Evolutionary conservation across 2,113 vertebrate genomes (phyloP).

Genomic region (Microcebus jonahi): DNA sequence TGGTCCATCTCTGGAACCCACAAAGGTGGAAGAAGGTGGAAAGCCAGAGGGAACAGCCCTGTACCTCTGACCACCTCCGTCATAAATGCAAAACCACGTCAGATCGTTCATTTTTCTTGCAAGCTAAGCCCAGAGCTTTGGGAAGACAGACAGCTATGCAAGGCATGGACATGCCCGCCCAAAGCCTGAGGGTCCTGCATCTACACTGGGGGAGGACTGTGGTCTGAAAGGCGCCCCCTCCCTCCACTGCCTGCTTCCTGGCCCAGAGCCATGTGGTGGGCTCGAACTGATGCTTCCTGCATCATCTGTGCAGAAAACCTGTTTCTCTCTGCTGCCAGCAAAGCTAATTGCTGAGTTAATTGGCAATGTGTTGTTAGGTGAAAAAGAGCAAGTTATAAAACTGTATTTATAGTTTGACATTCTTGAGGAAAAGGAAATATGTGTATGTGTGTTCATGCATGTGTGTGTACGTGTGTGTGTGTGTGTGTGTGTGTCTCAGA

Average conservation of each 20-base stretch:
- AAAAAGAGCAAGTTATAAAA: slow-evolving; percentile 36
- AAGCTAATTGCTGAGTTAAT: slow-evolving; percentile 56
- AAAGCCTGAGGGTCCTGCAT: accelerated
- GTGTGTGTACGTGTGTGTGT: background rate
- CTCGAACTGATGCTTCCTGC: background rate
- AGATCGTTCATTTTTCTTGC: background rate
- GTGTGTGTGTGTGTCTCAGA: background rate
- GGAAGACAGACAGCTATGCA: background rate
- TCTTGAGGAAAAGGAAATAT: background rate
- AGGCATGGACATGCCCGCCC: background rate
- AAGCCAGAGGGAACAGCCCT: background rate
- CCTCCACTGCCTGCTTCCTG: background rate
- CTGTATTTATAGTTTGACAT: background rate
- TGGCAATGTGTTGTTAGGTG: background rate
- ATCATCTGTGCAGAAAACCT: background rate
- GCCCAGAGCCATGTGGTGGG: background rate
- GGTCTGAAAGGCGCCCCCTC: background rate
- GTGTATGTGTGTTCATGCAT: background rate
- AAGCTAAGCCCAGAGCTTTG: background rate
- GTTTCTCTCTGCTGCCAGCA: background rate
- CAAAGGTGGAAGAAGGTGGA: accelerated
- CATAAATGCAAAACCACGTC: accelerated
- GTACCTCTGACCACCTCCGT: background rate
- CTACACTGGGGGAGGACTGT: background rate
- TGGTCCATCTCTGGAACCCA: background rate